A percentile compares a stretch with the other conserved stretches of the same genome.
These are phyloP conservation scores for Trinectes maculatus DNA, from an alignment of 2,113 vertebrate species.

Conservation along the genomic window DNA sequence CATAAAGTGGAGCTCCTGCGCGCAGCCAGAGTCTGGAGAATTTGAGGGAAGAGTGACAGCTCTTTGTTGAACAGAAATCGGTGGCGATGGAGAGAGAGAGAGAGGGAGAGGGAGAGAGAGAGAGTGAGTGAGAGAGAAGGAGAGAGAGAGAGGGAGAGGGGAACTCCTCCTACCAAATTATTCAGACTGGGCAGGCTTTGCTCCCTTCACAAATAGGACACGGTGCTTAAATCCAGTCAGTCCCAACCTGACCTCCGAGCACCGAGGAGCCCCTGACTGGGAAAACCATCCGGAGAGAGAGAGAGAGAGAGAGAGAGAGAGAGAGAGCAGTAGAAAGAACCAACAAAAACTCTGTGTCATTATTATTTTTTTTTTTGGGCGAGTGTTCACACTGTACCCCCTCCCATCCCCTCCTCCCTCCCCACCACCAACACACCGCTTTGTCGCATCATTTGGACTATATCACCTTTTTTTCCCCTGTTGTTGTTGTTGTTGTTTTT, in stretches of 20 bases:
- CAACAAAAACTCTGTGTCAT: slow-evolving; percentile 71
- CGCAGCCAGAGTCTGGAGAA: slow-evolving; percentile 84
- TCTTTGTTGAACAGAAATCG: slow-evolving; percentile 99
- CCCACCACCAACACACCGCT: slow-evolving; percentile 32
- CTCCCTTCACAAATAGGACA: slow-evolving; percentile 97
- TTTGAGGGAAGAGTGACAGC: slow-evolving; percentile 92
- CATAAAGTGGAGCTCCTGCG: slow-evolving; percentile 78
- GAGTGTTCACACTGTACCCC: slow-evolving; percentile 49
- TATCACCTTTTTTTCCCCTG: slow-evolving; percentile 57
- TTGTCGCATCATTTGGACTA: slow-evolving; percentile 83
- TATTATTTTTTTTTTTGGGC: slow-evolving; percentile 54
- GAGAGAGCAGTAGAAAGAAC: slow-evolving; percentile 49
- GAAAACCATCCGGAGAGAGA: slow-evolving; percentile 70
- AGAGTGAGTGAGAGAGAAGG: neutral
- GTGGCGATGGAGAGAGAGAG: slow-evolving; percentile 77
- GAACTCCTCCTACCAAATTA: slow-evolving; percentile 99
- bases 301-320: slow-evolving; percentile 34
- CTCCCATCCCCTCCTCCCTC: slow-evolving; percentile 29
- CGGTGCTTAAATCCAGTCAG: slow-evolving; percentile 90
- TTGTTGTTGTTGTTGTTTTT: slow-evolving; percentile 1
- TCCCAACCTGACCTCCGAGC: slow-evolving; percentile 94
- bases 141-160: slow-evolving; percentile 80
- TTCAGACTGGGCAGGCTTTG: slow-evolving; percentile 98
- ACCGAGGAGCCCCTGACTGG: slow-evolving; percentile 87
- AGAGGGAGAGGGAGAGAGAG: slow-evolving; percentile 54